phyloP scores from a whole-genome alignment of 2,797 vertebrate genomes.

The Morus bassanus region DNA sequence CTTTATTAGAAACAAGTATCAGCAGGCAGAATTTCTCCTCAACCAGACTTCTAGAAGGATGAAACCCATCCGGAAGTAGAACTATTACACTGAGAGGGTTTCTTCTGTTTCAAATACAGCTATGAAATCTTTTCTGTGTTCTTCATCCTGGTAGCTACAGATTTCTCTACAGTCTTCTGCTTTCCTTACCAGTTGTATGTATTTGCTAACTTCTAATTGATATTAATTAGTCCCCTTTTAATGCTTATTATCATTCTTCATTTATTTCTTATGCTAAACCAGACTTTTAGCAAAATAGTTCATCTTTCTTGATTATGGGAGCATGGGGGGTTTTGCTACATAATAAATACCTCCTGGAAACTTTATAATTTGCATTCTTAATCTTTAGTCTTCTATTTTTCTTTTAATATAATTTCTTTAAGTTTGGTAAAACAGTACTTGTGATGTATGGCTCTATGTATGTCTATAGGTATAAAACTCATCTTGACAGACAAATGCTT shows the following conservation, averaged over 20 bases:
- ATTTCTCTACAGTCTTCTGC: neutral
- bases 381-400: neutral
- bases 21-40: neutral
- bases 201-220: neutral
- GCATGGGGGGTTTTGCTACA: neutral
- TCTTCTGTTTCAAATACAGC: neutral
- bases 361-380: neutral
- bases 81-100: neutral
- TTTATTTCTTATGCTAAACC: neutral
- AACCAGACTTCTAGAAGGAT: neutral
- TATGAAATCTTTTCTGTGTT: neutral
- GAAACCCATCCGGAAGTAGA: neutral
- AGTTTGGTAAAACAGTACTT: neutral
- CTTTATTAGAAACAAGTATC: neutral
- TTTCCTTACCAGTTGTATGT: neutral
- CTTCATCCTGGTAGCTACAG: neutral
- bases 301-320: neutral
- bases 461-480: neutral
- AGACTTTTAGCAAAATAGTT: neutral
- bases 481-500: neutral
- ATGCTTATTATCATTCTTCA: neutral
- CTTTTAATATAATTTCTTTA: neutral
- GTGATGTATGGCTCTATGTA: neutral
- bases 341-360: neutral
- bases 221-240: neutral